A percentile compares a stretch with the other conserved stretches of the same genome.
Evolutionary conservation across 2,113 vertebrate genomes (phyloP).

Genomic region (Orientallactaga bullata): DNA sequence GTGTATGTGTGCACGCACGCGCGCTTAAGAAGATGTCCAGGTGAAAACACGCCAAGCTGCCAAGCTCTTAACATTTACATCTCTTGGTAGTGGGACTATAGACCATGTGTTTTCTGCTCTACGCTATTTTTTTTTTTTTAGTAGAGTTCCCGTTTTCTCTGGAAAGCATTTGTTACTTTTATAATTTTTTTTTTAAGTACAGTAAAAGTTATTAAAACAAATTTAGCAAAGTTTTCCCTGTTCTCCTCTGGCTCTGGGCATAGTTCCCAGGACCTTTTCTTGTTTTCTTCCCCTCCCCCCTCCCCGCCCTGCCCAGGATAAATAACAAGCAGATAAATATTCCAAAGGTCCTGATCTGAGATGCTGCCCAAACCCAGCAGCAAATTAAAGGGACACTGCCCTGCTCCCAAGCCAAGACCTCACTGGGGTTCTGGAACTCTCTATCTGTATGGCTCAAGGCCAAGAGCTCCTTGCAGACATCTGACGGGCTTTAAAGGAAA

Average conservation of each 20-base stretch:
- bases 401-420: slow-evolving; percentile 30
- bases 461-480: not conserved
- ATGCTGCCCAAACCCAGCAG: slow-evolving; percentile 72
- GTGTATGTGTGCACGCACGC: no score
- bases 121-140: not conserved
- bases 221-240: slow-evolving; percentile 67
- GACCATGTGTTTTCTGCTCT: not conserved
- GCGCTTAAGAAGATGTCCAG: not conserved
- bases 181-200: slow-evolving; percentile 61
- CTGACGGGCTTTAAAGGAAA: not conserved
- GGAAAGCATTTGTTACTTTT: slow-evolving; percentile 67
- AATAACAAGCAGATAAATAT: slow-evolving; percentile 80
- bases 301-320: slow-evolving; percentile 71
- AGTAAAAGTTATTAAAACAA: slow-evolving; percentile 76
- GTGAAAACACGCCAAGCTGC: not conserved
- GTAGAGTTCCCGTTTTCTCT: slow-evolving; percentile 51
- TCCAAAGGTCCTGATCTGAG: slow-evolving; percentile 76
- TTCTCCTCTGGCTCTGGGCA: slow-evolving; percentile 69
- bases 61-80: not conserved
- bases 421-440: not conserved
- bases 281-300: not conserved
- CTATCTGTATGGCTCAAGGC: slow-evolving; percentile 26
- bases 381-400: slow-evolving; percentile 75
- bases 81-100: not conserved
- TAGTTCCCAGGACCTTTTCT: slow-evolving; percentile 79